These are phyloP conservation scores for Peromyscus attwateri DNA, from an alignment of 2,797 vertebrate species.

Conservation along the genomic window DNA sequence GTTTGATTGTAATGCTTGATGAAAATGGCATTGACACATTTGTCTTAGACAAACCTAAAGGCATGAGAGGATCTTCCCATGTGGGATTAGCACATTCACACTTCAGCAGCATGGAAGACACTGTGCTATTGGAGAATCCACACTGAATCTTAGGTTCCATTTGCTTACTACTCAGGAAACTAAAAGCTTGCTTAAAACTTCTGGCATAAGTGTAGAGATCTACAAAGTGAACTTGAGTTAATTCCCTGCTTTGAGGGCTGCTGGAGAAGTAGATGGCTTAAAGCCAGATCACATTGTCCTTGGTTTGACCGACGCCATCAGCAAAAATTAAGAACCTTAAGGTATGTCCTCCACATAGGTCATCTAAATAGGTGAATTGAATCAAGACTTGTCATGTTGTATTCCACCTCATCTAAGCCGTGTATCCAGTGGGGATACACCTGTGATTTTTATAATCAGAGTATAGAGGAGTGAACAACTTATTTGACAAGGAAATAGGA, in stretches of 20 bases:
- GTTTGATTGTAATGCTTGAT: not conserved
- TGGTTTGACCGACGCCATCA: not conserved
- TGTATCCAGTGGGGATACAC: not conserved
- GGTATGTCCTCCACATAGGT: not conserved
- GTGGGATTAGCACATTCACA: not conserved
- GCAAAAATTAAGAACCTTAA: not conserved
- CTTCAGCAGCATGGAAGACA: not conserved
- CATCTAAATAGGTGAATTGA: not conserved
- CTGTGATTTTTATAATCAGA: not conserved
- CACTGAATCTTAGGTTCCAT: not conserved
- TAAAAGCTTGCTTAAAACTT: conserved; percentile 29
- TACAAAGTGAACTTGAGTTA: not conserved
- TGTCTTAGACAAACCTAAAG: not conserved
- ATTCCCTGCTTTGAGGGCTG: not conserved
- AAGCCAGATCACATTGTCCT: not conserved
- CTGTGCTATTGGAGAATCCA: not conserved
- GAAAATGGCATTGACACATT: not conserved
- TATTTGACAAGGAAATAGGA: not conserved
- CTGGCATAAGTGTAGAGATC: not conserved
- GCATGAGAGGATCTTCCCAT: not conserved
- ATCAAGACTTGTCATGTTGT: not conserved
- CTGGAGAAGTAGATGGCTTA: not conserved
- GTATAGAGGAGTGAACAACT: not conserved
- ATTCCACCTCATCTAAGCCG: not conserved
- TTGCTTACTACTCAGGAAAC: not conserved